phyloP scores from a whole-genome alignment of 2,113 vertebrate species.

The Stigmatopora argus region DNA sequence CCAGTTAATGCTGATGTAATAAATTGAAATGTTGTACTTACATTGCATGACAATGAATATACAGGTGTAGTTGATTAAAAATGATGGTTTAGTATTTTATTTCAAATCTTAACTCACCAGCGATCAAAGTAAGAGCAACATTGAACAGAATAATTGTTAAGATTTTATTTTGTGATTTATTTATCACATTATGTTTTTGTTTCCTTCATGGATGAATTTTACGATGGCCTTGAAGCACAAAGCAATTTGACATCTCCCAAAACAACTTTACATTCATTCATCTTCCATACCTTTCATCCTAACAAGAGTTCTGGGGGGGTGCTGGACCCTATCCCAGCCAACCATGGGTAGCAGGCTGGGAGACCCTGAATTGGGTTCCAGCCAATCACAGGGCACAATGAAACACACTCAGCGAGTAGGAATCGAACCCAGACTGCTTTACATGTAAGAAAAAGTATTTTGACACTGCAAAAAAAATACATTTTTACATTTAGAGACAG shows the following conservation, averaged over 20 bases:
- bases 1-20: slow-evolving; percentile 10
- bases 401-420: no score
- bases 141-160: background rate
- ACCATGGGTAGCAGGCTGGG: no score
- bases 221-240: background rate
- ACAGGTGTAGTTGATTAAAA: background rate
- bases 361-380: no score
- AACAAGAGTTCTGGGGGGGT: no score
- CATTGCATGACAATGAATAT: background rate
- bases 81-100: background rate
- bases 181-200: background rate
- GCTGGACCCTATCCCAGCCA: no score
- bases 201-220: slow-evolving; percentile 31
- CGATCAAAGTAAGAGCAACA: background rate
- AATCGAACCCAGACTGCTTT: no score
- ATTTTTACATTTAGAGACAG: no score
- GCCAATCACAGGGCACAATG: no score
- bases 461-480: background rate
- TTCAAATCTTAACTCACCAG: background rate
- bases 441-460: no score
- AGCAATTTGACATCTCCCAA: no score
- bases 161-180: slow-evolving; percentile 30
- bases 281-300: no score
- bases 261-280: no score
- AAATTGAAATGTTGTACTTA: slow-evolving; percentile 4